Evolutionary conservation across 2,888 invertebrate species (phyloP), one percentile per base, ranked within the genome.

Genomic region (Bellardia pandia): DNA sequence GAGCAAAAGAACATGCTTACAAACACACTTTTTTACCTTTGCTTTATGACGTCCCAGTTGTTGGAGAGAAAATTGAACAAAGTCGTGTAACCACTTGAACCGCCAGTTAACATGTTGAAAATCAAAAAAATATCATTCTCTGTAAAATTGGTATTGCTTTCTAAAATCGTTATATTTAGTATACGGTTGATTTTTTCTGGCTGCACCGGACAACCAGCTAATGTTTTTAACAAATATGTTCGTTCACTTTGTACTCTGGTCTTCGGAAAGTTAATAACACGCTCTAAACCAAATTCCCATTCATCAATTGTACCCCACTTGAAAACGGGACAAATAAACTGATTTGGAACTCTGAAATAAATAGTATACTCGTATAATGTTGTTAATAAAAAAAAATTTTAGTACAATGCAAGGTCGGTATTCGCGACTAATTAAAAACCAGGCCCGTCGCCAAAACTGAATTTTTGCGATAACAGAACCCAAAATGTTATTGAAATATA

Each of bases 281-380:
- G 94, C 88, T 97, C 95, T 0, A 97, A 94, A 51, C 97, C 97
- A 89, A 97, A 97, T 88, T 97, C 96, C 97, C 97, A 97, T 92
- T 97, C 97, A 64, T 96, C 95, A 89, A 95, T 94, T 0, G 96
- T 95, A 0, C 97, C 97, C 96, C 96, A 97, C 93, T 96, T 96
- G 93, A 97, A 97, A 0, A 97, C 96, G 1, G 97, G 96, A 88
- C 97, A 97, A 87, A 97, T 95, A 92, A 95, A 96, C 91, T 96
- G 96, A 92, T 96, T 96, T 23, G 96, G 95, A 71, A 97, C 95
- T 7, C 97, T 97, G 92, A 0, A 89, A 80, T 62, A 3, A 78
- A 16, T 66, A 11, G 9, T 45, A n/a, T n/a, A n/a, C n/a, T n/a
- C n/a, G n/a, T n/a, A n/a, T n/a, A n/a, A n/a, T n/a, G 16, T 16